Evolutionary conservation across 2,888 invertebrate genomes (phyloP), one percentile per base, ranked within the genome.

Genomic region (Campaea margaritaria): DNA sequence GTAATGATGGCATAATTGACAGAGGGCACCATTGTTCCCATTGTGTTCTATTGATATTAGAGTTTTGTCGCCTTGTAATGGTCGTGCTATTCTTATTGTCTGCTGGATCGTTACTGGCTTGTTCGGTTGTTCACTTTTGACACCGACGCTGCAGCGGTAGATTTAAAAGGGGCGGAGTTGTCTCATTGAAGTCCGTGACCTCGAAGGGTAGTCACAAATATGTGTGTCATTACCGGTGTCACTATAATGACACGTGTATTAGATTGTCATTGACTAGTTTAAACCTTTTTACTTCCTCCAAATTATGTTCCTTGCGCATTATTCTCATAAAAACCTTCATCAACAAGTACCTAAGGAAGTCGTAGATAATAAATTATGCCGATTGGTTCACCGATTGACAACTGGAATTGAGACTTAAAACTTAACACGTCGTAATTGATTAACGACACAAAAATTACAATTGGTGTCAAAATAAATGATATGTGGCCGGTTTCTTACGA

Each of bases 1-100:
- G 86, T 91, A 92, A 92, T 91, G 89, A 91, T 88, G 87, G 89
- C 83, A 91, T 91, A 92, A 91, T 91, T 91, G 92, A 91, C 91
- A 91, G 87, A 86, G 86, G 83, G 82, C 86, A 88, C 90, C 89
- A 91, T 91, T 92, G 91, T 92, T 88, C 84, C 89, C 79, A 89
- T 90, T 88, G 90, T 91, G 79, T 87, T 85, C 82, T 88, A 86
- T 89, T 87, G 86, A 87, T 91, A 90, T 91, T 88, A 87, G 78
- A 81, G 85, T 87, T 91, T 91, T 89, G 90, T 92, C 92, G 89
- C 90, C 88, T 90, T 90, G 91, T 91, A 87, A 89, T 86, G 83
- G 82, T 79, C 74, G 71, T 78, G 80, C 79, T 79, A 81, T 83
- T 83, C 81, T 83, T 86, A 86, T 91, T 89, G 88, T 90, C 83